Evolutionary conservation across 35 echinoderm and acorn worm genomes (phyloP).

Genomic region (Eucidaris tribuloides): DNA sequence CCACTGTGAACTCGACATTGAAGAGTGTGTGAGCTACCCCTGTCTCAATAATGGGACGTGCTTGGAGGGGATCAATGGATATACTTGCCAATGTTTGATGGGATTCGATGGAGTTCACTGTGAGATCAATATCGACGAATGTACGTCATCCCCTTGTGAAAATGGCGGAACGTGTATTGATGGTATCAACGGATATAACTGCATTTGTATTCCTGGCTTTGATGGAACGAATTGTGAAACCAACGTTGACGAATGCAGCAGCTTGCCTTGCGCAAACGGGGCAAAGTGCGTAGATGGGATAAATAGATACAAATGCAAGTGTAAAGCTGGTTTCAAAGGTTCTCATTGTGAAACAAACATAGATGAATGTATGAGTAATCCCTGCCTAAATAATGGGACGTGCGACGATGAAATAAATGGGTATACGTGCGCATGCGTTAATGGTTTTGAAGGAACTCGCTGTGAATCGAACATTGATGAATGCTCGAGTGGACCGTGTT

Average conservation of each 20-base stretch:
- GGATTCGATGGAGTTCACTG: constrained; percentile 44
- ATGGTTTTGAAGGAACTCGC: constrained; percentile 21
- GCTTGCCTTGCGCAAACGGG: constrained; percentile 46
- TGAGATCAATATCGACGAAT: constrained; percentile 42
- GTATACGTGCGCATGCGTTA: constrained; percentile 10
- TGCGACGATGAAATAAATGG: constrained; percentile 38
- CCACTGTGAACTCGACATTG: constrained; percentile 53
- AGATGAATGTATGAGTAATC: constrained; percentile 45
- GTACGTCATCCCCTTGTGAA: constrained; percentile 4
- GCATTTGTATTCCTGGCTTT: constrained; percentile 35
- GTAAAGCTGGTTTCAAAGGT: constrained; percentile 28
- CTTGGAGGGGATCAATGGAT: constrained; percentile 15
- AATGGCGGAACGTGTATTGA: constrained; percentile 34
- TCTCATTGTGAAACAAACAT: constrained; percentile 26
- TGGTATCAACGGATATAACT: constrained; percentile 20
- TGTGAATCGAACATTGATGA: constrained; percentile 36
- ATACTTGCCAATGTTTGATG: constrained; percentile 32
- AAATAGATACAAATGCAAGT: constrained; percentile 33
- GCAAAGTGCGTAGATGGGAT: constrained; percentile 5
- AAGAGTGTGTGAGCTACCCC: constrained; percentile 27
- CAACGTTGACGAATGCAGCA: constrained; percentile 36
- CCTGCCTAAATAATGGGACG: constrained; percentile 43
- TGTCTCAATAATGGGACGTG: constrained; percentile 56
- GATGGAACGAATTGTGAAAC: constrained; percentile 20
- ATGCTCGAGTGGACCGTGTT: constrained; percentile 25